A percentile compares a stretch with the other conserved stretches of the same genome.
Conservation (phyloP, 92 coral and sea anemone species). For the Phenganax marumi region DNA sequence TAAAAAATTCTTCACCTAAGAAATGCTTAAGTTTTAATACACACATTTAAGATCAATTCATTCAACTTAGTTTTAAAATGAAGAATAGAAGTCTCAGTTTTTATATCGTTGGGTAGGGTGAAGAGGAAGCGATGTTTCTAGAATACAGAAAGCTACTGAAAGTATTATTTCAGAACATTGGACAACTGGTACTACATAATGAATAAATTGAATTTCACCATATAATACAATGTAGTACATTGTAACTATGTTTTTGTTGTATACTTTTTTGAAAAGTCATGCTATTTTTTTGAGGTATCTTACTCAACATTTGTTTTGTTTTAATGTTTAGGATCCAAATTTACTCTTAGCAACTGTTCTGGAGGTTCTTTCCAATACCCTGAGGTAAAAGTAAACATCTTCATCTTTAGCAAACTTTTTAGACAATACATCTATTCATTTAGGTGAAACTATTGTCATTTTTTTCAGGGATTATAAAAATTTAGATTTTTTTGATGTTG, state of each 20-base stretch:
- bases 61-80: no score
- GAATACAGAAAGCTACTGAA: slow-evolving; percentile 91
- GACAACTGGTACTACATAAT: slow-evolving; percentile 69
- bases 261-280: no score
- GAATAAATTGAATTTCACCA: no score
- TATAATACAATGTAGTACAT: no score
- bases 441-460: not conserved
- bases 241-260: no score
- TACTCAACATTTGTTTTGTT: not conserved
- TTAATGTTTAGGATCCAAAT: slow-evolving; percentile 70
- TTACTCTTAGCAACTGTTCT: slow-evolving; percentile 72
- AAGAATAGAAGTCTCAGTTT: no score
- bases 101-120: no score
- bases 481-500: slow-evolving; percentile 91
- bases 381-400: slow-evolving; percentile 62
- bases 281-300: not conserved
- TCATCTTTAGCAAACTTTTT: no score
- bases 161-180: slow-evolving; percentile 86
- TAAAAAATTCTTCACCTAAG: no score
- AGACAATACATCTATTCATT: not conserved
- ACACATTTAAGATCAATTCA: no score
- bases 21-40: no score
- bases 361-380: slow-evolving; percentile 70
- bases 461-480: slow-evolving; percentile 60
- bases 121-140: slow-evolving; percentile 97